These are phyloP conservation scores for Thinocorus orbignyianus DNA, from an alignment of 2,113 vertebrate species.

Conservation along the genomic window DNA sequence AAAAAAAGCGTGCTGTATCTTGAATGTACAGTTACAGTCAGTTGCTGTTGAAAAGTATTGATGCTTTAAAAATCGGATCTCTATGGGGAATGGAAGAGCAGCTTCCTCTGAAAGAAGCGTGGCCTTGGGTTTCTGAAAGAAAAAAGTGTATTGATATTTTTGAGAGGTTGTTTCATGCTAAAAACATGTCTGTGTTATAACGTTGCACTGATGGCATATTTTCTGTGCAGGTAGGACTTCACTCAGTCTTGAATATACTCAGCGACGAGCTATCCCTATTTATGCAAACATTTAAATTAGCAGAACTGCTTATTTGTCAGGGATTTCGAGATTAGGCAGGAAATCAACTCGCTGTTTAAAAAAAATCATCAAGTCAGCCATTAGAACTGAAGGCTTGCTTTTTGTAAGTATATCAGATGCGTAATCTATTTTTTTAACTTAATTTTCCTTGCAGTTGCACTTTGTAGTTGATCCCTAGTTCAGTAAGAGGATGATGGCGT, in stretches of 20 bases:
- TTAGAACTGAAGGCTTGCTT: slow-evolving; percentile 7
- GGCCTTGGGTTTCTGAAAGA: neutral
- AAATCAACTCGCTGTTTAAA: slow-evolving; percentile 12
- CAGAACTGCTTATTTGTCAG: slow-evolving; percentile 31
- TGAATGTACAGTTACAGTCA: slow-evolving; percentile 52
- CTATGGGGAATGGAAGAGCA: neutral
- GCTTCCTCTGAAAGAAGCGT: neutral
- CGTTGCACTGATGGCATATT: slow-evolving; percentile 4
- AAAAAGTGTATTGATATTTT: neutral
- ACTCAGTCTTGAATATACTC: neutral
- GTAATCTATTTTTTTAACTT: slow-evolving; percentile 30
- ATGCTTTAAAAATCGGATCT: slow-evolving; percentile 27
- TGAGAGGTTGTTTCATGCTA: neutral
- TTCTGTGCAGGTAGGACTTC: slow-evolving; percentile 15
- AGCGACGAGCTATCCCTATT: neutral
- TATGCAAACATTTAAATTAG: slow-evolving; percentile 31
- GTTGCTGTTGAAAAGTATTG: slow-evolving; percentile 15
- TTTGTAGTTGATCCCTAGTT: neutral
- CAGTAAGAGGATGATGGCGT: accelerated
- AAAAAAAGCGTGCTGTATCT: neutral
- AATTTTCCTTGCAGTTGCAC: slow-evolving; percentile 7
- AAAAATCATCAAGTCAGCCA: neutral
- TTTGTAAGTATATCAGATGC: neutral
- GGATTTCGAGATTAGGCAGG: slow-evolving; percentile 18
- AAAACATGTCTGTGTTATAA: neutral